Base-by-base conservation (phyloP, 2,113 vertebrate species). In the Gambusia holbrooki region DNA sequence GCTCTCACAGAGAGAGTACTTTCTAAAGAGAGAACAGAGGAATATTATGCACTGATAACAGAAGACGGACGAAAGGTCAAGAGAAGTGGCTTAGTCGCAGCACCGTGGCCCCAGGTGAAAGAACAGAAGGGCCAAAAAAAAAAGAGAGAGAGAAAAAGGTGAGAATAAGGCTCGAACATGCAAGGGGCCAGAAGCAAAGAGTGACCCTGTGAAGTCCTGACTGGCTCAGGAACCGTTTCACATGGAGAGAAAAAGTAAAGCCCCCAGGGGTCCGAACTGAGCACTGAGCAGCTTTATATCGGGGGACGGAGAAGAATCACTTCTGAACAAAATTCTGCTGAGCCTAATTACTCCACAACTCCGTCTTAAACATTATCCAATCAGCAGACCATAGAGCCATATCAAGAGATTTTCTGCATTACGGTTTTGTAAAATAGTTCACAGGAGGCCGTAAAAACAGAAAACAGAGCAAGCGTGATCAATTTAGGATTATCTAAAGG, bases 51-150 rank as follows among this genome's bases (percentile, higher is more conserved):
- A 42, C 29, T 60, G 81, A 81, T 27, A 72, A 64, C 40, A 67
- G 65, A 58, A 69, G 66, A 66, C 67, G 29, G 65, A 71, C 74
- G 30, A 85, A 81, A 81, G 85, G 66, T 88, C 76, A 77, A 78
- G 22, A 84, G 74, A 81, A 4, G 17, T 65, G 71, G 62, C 66
- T 62, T 74, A 74, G 65, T 81, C 71, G 32, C 61, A 32, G 58
- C 74, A 71, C 51, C 74, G 19, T 79, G 48, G 80, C 87, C 73
- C 30, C 27, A 12, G 79, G 90, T 62, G 0, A 62, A 68, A 77
- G 22, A 66, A 80, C 66, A 69, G 45, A 5, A 74, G 67, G 69
- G 48, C 67, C 60, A 69, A 63, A 64, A 64, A 51, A 71, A 77
- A 58, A 33, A 37, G 35, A 37, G 35, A 37, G 35, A 37, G 33